These are phyloP conservation scores for Ylistrum balloti DNA, from an alignment of 1,140 invertebrate genomes.

Conservation along the genomic window DNA sequence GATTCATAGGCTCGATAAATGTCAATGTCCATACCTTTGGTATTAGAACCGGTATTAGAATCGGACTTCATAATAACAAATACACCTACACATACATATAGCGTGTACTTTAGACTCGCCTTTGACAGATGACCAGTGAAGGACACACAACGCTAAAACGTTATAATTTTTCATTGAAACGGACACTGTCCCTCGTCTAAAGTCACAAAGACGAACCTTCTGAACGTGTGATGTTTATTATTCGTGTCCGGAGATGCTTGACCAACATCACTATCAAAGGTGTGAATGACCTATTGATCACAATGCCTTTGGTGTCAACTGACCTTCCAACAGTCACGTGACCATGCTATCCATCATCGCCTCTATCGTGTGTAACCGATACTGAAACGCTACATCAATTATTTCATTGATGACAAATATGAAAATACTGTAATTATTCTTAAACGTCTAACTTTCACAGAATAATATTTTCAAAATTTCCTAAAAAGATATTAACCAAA, in stretches of 20 bases:
- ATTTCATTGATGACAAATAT: no score
- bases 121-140: not conserved
- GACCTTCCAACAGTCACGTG: not conserved
- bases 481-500: no score
- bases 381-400: no score
- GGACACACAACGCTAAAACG: not conserved
- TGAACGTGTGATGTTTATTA: not conserved
- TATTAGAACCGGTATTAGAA: no score
- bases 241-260: slow-evolving; percentile 4
- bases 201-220: not conserved
- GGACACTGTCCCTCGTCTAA: not conserved
- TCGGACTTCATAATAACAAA: no score
- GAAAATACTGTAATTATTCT: no score
- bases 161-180: not conserved
- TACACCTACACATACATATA: no score
- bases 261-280: not conserved
- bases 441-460: no score
- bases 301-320: not conserved
- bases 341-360: not conserved
- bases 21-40: no score
- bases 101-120: not conserved
- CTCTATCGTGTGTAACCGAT: no score
- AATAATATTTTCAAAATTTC: no score
- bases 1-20: no score
- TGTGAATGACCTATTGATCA: not conserved